Evolutionary conservation across 2,797 vertebrate genomes (phyloP).

Genomic region (Cyprinella venusta): DNA sequence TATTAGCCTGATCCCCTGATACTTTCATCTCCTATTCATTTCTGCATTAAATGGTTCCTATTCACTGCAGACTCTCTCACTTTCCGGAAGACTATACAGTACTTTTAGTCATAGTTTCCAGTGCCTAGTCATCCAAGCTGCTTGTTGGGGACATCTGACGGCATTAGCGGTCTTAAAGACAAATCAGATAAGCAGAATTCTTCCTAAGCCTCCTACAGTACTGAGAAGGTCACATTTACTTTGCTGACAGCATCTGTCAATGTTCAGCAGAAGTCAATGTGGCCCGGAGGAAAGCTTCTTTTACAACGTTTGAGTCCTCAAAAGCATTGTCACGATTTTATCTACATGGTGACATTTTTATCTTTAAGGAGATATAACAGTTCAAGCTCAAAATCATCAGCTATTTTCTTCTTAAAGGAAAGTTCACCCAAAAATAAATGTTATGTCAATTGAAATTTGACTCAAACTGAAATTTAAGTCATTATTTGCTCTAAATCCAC

Average conservation of each 20-base stretch:
- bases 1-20: constrained; percentile 66
- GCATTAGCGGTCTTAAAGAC: constrained; percentile 43
- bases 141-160: constrained; percentile 47
- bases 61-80: not conserved
- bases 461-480: not conserved
- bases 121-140: constrained; percentile 1
- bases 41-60: constrained; percentile 1
- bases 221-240: constrained; percentile 33
- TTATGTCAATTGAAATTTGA: not conserved
- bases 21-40: constrained; percentile 46
- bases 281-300: not conserved
- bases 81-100: not conserved
- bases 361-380: not conserved
- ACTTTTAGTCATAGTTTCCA: constrained; percentile 17
- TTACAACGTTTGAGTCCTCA: not conserved
- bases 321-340: not conserved
- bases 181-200: constrained; percentile 36
- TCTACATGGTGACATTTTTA: not conserved
- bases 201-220: constrained; percentile 32
- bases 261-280: not conserved
- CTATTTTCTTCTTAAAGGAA: not conserved
- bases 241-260: constrained; percentile 46
- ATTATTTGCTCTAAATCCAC: not conserved
- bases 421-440: not conserved
- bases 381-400: not conserved